phyloP scores from a whole-genome alignment of 2,113 vertebrate species.

The Cyanocitta stelleri region DNA sequence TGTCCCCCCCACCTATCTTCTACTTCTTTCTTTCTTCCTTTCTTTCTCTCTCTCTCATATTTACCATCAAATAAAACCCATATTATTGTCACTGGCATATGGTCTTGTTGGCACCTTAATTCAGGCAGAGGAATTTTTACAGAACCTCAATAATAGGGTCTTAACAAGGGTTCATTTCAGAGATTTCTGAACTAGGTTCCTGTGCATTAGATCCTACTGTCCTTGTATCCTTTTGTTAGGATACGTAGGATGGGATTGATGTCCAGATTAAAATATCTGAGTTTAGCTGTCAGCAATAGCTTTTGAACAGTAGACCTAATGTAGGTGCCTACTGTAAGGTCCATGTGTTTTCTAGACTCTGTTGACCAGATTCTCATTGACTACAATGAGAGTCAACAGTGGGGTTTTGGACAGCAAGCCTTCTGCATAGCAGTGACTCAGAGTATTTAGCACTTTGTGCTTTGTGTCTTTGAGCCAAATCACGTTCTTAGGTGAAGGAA shows the following conservation, averaged over 20 bases:
- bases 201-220: neutral
- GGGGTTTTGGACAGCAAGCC: neutral
- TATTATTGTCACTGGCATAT: too few species aligned
- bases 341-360: neutral
- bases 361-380: neutral
- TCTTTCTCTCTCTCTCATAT: too few species aligned
- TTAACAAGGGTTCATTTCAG: neutral
- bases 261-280: neutral
- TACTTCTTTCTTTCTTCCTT: too few species aligned
- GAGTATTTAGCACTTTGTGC: neutral
- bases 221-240: neutral
- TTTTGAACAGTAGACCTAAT: neutral
- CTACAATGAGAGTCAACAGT: neutral
- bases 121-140: too few species aligned
- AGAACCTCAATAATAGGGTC: too few species aligned
- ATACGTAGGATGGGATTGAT: neutral
- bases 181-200: neutral
- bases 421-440: neutral
- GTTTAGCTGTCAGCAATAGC: neutral
- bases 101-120: too few species aligned
- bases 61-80: too few species aligned
- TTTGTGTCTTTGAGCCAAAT: neutral
- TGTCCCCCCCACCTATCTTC: too few species aligned
- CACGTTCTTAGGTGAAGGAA: neutral
- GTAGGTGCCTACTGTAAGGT: neutral